Conservation (phyloP, 2,888 invertebrate genomes). For the Sarcophaga variegata region DNA sequence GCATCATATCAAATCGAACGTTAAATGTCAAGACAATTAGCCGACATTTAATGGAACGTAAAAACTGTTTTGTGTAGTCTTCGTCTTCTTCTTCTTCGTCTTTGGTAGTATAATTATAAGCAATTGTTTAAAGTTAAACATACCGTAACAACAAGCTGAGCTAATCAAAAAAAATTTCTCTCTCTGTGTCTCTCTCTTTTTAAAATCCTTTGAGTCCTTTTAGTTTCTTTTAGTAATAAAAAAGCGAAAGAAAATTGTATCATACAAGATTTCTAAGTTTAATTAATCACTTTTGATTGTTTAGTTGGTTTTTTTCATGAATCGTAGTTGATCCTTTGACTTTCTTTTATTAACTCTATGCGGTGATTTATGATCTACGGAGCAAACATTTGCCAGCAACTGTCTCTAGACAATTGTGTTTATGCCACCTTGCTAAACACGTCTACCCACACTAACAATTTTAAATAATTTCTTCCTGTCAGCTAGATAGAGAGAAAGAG, state of each 20-base stretch:
- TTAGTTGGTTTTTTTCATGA: slow-evolving; percentile 17
- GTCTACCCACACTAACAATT: not conserved
- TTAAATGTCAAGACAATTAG: not conserved
- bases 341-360: slow-evolving; percentile 63
- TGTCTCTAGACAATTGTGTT: slow-evolving; percentile 61
- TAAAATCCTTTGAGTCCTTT: slow-evolving; percentile 16
- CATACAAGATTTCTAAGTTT: not conserved
- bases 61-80: no score
- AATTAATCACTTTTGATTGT: slow-evolving; percentile 10
- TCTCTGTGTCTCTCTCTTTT: slow-evolving; percentile 2
- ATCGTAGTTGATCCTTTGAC: slow-evolving; percentile 64
- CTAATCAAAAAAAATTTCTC: slow-evolving; percentile 76
- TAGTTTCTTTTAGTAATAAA: no score
- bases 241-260: not conserved
- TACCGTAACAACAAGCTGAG: slow-evolving; percentile 73
- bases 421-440: slow-evolving; percentile 45
- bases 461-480: no score
- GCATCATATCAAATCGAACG: not conserved
- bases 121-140: slow-evolving; percentile 48
- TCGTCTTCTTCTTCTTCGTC: no score
- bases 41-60: no score
- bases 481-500: no score
- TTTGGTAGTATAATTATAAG: slow-evolving; percentile 47
- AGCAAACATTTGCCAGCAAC: slow-evolving; percentile 38
- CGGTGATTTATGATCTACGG: slow-evolving; percentile 63